Conservation (phyloP, 2,888 invertebrate species). For the Elmis aenea region DNA sequence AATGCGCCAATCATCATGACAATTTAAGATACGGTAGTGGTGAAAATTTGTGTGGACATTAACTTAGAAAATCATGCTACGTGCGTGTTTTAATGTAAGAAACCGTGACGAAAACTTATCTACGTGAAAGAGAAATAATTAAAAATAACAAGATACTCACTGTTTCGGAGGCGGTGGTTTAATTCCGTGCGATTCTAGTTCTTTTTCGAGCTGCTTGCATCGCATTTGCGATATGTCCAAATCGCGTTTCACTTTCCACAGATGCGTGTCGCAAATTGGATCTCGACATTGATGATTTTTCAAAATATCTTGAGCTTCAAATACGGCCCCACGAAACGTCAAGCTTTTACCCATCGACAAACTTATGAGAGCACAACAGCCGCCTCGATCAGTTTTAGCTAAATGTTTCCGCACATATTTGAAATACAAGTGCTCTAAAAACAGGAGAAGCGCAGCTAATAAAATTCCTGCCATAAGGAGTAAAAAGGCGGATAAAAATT, state of each 20-base stretch:
- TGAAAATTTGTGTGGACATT: too few species aligned
- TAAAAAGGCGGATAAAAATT: conserved; percentile 96
- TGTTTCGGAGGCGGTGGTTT: conserved; percentile 70
- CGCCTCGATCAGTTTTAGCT: conserved; percentile 82
- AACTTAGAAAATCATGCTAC: conserved; percentile 2
- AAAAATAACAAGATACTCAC: conserved; percentile 38
- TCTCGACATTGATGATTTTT: conserved; percentile 72
- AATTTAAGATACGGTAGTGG: too few species aligned
- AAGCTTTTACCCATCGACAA: conserved; percentile 83
- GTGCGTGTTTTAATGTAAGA: neutral
- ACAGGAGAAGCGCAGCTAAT: conserved; percentile 79
- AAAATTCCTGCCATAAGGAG: conserved; percentile 92
- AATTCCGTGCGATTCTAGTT: conserved; percentile 77
- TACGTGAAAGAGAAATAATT: conserved; percentile 3
- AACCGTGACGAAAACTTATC: neutral
- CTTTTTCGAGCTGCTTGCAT: conserved; percentile 80
- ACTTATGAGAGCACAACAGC: conserved; percentile 91
- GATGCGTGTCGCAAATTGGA: conserved; percentile 72
- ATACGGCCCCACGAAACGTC: conserved; percentile 76
- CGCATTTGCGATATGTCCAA: conserved; percentile 80
- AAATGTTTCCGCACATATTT: conserved; percentile 85
- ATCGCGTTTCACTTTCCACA: conserved; percentile 90
- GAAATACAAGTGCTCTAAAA: conserved; percentile 92
- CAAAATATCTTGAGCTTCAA: conserved; percentile 71
- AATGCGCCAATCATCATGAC: too few species aligned